Evolutionary conservation across 2,888 invertebrate species (phyloP), one percentile per base, ranked within the genome.

Genomic region (Perizoma flavofasciatum): DNA sequence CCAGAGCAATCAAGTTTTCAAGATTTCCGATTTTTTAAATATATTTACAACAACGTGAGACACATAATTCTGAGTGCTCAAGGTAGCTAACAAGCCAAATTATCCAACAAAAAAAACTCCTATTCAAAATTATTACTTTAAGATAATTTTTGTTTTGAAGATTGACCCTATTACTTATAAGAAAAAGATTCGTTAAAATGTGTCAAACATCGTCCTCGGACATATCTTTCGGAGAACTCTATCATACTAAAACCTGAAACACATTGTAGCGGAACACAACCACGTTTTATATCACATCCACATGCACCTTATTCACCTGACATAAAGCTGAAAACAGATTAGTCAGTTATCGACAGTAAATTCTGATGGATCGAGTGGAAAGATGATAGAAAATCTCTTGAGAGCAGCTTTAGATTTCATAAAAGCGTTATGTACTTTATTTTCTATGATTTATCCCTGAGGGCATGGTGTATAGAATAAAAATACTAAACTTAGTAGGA

Each of bases 341-440:
- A 44, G 1, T 22, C 5, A 5, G 37, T 37, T 37, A 37, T 37
- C 37, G 4, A 41, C 41, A 9, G 6, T 34, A 33, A 5, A 46
- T 46, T 46, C 35, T 48, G 47, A 48, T 48, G 47, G 47, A 48
- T 48, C 10, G 35, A 22, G 44, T 22, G 7, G 35, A 48, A 35
- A 10, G 34, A 35, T 35, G 35, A 48, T 48, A 41, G 41, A 22
- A 50, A 50, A 50, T 43, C 50, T 32, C 32, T 33, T 41, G 50
- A 48, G 11, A n/a, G 1, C n/a, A 47, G 34, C 41, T 53, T 40
- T 33, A 53, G 33, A 53, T 49, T 49, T 49, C 34, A 7, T 57
- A 47, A 57, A 61, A 54, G 61, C 57, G 43, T 57, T 54, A 57
- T 11, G 43, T 43, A 22, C 22, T 22, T 22, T 44, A 22, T n/a